Conservation (phyloP, 30 jellyfish, hydroid and myxozoan genomes). For the Cassiopea andromeda region DNA sequence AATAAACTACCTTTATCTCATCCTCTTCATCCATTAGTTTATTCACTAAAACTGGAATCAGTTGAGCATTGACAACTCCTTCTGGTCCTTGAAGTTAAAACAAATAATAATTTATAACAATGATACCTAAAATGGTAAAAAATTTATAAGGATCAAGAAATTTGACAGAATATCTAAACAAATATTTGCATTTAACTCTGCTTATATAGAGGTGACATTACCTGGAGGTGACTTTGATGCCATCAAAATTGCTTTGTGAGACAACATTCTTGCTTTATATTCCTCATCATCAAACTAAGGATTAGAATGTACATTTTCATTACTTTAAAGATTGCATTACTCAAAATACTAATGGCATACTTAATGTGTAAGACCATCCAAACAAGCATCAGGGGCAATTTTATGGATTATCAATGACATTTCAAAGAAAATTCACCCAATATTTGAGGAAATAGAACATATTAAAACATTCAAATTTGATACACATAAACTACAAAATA, state of each 20-base stretch:
- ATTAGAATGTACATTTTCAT: neutral
- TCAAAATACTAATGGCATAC: neutral
- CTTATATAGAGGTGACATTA: too few relatives aligned
- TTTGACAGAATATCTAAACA: neutral
- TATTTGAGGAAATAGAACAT: too few relatives aligned
- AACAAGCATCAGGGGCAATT: too few relatives aligned
- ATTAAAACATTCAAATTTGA: too few relatives aligned
- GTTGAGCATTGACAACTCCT: slow-evolving; percentile 77
- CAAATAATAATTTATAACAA: neutral
- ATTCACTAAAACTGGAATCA: slow-evolving; percentile 73
- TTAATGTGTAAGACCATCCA: too few relatives aligned
- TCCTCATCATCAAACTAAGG: slow-evolving; percentile 88
- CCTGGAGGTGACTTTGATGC: slow-evolving; percentile 92
- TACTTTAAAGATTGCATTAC: neutral
- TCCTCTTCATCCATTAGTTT: slow-evolving; percentile 87
- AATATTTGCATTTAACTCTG: neutral
- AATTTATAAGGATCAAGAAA: neutral
- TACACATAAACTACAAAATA: too few relatives aligned
- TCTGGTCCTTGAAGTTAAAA: slow-evolving; percentile 79
- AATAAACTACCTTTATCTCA: slow-evolving; percentile 74
- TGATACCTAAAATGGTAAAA: too few relatives aligned
- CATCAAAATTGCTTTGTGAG: slow-evolving; percentile 85
- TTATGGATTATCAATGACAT: too few relatives aligned
- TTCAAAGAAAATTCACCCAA: too few relatives aligned
- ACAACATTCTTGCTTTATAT: slow-evolving; percentile 75